phyloP scores from a whole-genome alignment of 2,113 vertebrate genomes.

The Zootoca vivipara region DNA sequence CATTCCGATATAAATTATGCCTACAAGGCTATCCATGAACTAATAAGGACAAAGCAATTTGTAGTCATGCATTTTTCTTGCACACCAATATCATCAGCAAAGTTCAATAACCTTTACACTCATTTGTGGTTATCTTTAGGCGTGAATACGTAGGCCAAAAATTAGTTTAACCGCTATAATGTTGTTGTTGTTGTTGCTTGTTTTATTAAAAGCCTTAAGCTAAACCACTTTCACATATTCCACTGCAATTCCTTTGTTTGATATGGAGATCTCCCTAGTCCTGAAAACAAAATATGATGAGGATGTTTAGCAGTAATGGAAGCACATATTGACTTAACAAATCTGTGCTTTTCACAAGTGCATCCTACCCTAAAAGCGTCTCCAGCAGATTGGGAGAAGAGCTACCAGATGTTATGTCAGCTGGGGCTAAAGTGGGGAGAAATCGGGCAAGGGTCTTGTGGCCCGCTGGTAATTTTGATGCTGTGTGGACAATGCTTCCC shows the following conservation, averaged over 20 bases:
- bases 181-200: background rate
- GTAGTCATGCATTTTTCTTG: slow-evolving; percentile 7
- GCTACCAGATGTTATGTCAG: no score
- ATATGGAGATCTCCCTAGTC: background rate
- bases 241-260: slow-evolving; percentile 6
- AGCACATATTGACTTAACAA: background rate
- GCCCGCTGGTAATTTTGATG: no score
- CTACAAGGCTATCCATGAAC: background rate
- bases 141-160: slow-evolving; percentile 20
- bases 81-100: background rate
- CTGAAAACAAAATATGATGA: slow-evolving; percentile 11
- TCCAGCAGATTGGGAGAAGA: no score
- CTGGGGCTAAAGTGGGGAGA: no score
- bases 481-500: no score
- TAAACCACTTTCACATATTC: background rate
- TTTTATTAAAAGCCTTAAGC: slow-evolving; percentile 42
- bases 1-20: background rate
- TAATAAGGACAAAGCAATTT: slow-evolving; percentile 12
- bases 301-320: background rate
- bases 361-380: no score
- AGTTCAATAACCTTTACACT: slow-evolving; percentile 16
- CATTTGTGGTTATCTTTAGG: slow-evolving; percentile 4
- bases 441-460: no score
- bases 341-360: background rate
- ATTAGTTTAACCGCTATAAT: background rate